A percentile compares a stretch with the other conserved stretches of the same genome.
Conservation (phyloP, 2,888 invertebrate genomes). For the Deilephila elpenor region DNA sequence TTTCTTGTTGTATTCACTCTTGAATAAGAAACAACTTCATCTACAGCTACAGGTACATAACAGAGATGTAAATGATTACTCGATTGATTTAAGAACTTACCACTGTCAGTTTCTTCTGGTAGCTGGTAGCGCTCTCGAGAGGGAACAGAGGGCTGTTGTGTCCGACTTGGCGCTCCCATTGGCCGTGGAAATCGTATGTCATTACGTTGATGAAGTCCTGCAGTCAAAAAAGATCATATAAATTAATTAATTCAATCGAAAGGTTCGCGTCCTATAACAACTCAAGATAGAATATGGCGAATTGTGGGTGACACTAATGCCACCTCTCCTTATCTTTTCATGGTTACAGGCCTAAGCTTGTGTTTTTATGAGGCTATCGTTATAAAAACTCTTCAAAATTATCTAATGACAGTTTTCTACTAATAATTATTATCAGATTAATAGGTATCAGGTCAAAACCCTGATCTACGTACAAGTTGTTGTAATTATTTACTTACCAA, state of each 20-base stretch:
- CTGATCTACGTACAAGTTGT: not conserved
- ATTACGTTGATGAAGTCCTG: slow-evolving; percentile 96
- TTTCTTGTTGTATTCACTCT: too few species aligned
- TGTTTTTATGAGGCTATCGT: too few species aligned
- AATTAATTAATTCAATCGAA: not conserved
- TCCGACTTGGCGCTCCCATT: slow-evolving; percentile 96
- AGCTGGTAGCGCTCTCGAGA: slow-evolving; percentile 94
- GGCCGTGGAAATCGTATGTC: slow-evolving; percentile 98
- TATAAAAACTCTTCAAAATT: too few species aligned
- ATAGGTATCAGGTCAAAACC: too few species aligned
- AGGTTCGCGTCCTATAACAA: too few species aligned
- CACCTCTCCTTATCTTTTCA: too few species aligned
- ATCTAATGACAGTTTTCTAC: too few species aligned
- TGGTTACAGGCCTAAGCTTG: too few species aligned
- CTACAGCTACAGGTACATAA: not conserved
- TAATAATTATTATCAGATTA: too few species aligned
- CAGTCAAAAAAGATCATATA: slow-evolving; percentile 32
- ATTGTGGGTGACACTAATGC: too few species aligned
- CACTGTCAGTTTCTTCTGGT: slow-evolving; percentile 96
- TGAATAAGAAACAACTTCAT: too few species aligned
- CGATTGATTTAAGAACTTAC: slow-evolving; percentile 75
- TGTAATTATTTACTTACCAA: slow-evolving; percentile 72
- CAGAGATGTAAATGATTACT: not conserved
- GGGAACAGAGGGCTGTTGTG: slow-evolving; percentile 96
- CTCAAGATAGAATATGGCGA: too few species aligned